Percentiles rank a stretch among this genome's conserved stretches.
These are phyloP conservation scores for Noctua pronuba DNA, from an alignment of 2,888 invertebrate species.

Conservation along the genomic window DNA sequence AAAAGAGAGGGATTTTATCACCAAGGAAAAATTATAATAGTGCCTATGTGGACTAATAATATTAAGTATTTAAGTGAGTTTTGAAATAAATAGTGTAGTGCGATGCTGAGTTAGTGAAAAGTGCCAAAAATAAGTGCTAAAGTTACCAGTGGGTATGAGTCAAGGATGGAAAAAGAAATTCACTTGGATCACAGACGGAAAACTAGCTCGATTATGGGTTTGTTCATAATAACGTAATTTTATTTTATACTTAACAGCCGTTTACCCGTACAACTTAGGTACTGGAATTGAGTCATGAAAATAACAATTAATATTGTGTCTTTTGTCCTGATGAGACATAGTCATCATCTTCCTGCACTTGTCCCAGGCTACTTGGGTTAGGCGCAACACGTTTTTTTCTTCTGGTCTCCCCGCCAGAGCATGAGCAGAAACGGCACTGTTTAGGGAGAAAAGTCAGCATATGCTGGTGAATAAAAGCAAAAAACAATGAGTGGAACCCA, in stretches of 20 bases:
- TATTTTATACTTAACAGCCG: conserved; percentile 2
- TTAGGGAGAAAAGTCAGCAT: no score
- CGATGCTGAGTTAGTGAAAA: conserved; percentile 56
- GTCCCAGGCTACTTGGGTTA: not conserved
- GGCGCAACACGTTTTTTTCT: not conserved
- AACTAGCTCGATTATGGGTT: conserved; percentile 83
- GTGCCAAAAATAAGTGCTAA: conserved; percentile 56
- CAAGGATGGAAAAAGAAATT: conserved; percentile 83
- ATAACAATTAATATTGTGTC: not conserved
- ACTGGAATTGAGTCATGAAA: conserved; percentile 4
- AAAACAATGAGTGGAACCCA: no score
- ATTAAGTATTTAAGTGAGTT: conserved; percentile 6
- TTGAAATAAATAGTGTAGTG: conserved; percentile 34
- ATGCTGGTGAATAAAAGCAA: no score
- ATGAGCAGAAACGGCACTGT: no score
- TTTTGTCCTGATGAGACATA: no score
- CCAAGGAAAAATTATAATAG: conserved; percentile 1
- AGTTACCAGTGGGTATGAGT: conserved; percentile 77
- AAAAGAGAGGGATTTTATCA: not conserved
- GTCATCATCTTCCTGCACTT: not conserved
- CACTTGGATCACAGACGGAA: conserved; percentile 81
- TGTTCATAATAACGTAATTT: conserved; percentile 65
- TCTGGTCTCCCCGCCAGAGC: no score
- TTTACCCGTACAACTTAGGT: not conserved
- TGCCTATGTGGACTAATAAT: conserved; percentile 47